A percentile compares a stretch with the other conserved stretches of the same genome.
These are phyloP conservation scores for Dolichopus griseipennis DNA, from an alignment of 2,888 invertebrate genomes.

Conservation along the genomic window DNA sequence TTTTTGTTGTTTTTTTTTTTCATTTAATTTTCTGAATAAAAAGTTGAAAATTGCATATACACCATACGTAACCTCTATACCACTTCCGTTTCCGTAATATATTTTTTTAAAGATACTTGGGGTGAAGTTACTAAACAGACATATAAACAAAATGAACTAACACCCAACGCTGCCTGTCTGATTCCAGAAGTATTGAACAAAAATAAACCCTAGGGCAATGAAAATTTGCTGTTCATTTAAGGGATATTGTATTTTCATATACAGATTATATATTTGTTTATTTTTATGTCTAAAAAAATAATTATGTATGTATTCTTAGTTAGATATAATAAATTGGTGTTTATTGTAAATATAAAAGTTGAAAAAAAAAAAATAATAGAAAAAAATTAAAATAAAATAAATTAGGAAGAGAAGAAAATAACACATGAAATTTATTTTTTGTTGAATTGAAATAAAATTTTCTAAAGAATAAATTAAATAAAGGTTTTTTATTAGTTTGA, in stretches of 20 bases:
- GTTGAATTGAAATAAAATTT: background rate
- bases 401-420: background rate
- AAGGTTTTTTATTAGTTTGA: too few species aligned
- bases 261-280: too few species aligned
- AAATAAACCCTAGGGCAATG: conserved; percentile 1
- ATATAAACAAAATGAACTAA: too few species aligned
- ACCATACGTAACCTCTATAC: background rate
- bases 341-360: background rate
- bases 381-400: background rate
- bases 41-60: background rate
- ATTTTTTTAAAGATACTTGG: background rate
- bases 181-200: background rate
- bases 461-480: too few species aligned
- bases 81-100: background rate
- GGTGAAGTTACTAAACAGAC: too few species aligned
- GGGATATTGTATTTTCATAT: background rate
- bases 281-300: too few species aligned
- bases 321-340: background rate
- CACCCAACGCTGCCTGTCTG: too few species aligned
- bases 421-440: background rate
- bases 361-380: background rate
- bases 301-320: too few species aligned
- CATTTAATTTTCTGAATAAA: background rate
- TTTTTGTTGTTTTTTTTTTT: too few species aligned
- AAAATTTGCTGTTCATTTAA: background rate